Base-by-base conservation (phyloP, 2,113 vertebrate species). In the Crotophaga sulcirostris region DNA sequence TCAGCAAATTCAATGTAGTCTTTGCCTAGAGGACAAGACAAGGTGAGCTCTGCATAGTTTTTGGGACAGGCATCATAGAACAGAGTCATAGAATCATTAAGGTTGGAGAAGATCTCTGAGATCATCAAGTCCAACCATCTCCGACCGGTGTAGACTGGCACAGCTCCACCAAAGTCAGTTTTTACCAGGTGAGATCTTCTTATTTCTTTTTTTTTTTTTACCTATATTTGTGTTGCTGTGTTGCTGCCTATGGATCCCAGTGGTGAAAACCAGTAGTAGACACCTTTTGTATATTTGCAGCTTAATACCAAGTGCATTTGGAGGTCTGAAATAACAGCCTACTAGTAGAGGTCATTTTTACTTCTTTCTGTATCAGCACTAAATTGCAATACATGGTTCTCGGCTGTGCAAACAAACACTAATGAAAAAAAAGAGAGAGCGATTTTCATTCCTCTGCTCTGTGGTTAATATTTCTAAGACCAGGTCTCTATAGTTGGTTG, bases 331-430 rank as follows among this genome's bases (percentile, higher is more conserved):
- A 95, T 36, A 89, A 83, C 69, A 89, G n/a, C 16, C 20, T 24
- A 49, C 62, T 60, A 51, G 44, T 66, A n/a, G 20, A 89, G 80
- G 76, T 93, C 88, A 72, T 87, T 85, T 91, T 17, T 87, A 42
- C 24, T 94, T 78, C 40, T 42, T 94, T 91, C 67, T 90, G 44
- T 80, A 81, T 94, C 52, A 79, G 13, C 31, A 91, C 18, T 62
- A 93, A 94, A 84, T 84, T 89, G 34, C n/a, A 67, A 10, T 20
- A 51, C 90, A 83, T 11, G 75, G 16, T 88, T 45, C 29, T 92
- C 55, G 66, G 29, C 56, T 93, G 62, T 82, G 60, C 36, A 93
- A 93, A 75, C 29, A 94, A 90, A 78, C 38, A 95, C 84, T 70
- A 62, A 70, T 45, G 60, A 42, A 42, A 87, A 69, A 34, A 49